These are phyloP conservation scores for Papilio glaucus DNA, from an alignment of 1,140 invertebrate species.

Conservation along the genomic window DNA sequence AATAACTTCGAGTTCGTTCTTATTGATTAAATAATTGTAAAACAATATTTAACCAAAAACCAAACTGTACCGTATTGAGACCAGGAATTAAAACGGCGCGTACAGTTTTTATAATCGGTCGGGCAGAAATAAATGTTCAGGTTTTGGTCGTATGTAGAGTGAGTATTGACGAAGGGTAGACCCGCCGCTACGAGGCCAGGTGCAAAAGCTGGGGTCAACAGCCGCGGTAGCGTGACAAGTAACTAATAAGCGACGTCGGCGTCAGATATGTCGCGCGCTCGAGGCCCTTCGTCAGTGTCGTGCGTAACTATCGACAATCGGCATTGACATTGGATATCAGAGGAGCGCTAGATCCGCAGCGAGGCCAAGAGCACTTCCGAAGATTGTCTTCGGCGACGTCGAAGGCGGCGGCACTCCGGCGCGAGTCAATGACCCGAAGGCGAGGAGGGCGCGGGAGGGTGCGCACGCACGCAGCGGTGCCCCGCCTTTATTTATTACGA, in stretches of 20 bases:
- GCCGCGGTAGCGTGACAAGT: constrained; percentile 57
- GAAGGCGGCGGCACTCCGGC: constrained; percentile 55
- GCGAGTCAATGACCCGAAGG: constrained; percentile 78
- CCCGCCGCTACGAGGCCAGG: constrained; percentile 48
- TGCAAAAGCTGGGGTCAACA: constrained; percentile 60
- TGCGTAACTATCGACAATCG: constrained; percentile 66
- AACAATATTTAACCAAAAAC: constrained; percentile 4
- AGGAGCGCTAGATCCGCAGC: constrained; percentile 42
- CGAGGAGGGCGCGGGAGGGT: constrained; percentile 76
- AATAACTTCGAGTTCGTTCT: not conserved
- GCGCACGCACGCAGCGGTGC: constrained; percentile 80
- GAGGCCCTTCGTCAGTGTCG: constrained; percentile 44
- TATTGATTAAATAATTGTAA: not conserved
- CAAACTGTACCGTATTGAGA: constrained; percentile 38
- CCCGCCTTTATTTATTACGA: constrained; percentile 83
- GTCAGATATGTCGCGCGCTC: constrained; percentile 37
- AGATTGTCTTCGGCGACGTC: constrained; percentile 68
- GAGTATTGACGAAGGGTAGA: constrained; percentile 46
- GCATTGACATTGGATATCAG: constrained; percentile 76
- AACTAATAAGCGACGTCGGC: constrained; percentile 46
- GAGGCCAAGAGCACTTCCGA: constrained; percentile 66
- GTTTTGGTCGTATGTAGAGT: constrained; percentile 32
- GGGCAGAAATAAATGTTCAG: constrained; percentile 46
- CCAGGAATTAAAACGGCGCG: constrained; percentile 51
- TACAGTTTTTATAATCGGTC: constrained; percentile 57